Base-by-base conservation (phyloP, 2,797 vertebrate genomes). In the Arctocebus calabarensis region DNA sequence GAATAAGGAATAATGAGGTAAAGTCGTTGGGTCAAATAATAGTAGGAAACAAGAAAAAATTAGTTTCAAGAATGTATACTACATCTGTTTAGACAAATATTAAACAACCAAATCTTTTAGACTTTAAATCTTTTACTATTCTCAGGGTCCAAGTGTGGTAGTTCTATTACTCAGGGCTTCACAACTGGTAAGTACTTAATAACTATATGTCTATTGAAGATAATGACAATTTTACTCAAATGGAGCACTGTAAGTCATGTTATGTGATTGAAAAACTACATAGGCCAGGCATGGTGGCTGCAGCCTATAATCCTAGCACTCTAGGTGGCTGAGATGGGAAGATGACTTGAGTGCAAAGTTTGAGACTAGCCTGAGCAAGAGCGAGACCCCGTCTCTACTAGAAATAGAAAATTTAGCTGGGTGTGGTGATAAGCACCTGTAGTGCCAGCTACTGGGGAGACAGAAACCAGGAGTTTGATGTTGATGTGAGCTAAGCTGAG, bases 221-320 rank as follows among this genome's bases (percentile, higher is more conserved):
- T 59, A 59, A 93, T 66, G 81, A 83, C 55, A 22, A 90, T 68
- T 93, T 77, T 81, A 84, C 43, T 84, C 81, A 88, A 83, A 45
- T 34, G 64, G 37, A 23, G 66, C 13, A 77, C 66, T 81, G 64
- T 32, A 82, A 34, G 84, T 32, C 66, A 71, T 57, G 22, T 25
- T 57, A 34, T 2, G 45, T 17, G 11, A 91, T 0, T 79, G 32
- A 79, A 84, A 78, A 74, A n/a, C 34, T 78, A 84, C 19, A 78
- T 70, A 77, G 14, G 48, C 48, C 48, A 52, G 48, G 48, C 48
- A 52, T 52, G 48, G 48, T 52, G 14, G 48, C 48, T 52, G 14
- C 48, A 4, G 14, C 48, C 14, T 52, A 52, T 16, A 52, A 52
- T 52, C 48, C 48, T 52, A 52, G 48, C 14, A 17, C 48, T 52